Evolutionary conservation across 2,113 vertebrate species (phyloP).

Genomic region (Lepisosteus oculatus): DNA sequence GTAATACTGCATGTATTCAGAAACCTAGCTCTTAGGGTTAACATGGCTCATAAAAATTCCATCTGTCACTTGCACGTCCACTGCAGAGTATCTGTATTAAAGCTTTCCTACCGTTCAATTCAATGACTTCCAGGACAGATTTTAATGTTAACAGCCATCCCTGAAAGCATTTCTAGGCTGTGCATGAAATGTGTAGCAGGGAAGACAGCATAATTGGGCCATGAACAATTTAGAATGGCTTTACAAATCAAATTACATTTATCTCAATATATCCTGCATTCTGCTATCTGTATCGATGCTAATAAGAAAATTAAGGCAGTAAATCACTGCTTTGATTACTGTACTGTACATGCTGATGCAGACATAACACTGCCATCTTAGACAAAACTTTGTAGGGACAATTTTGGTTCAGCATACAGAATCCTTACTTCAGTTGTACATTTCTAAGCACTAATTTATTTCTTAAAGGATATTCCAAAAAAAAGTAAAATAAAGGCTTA

Average conservation of each 20-base stretch:
- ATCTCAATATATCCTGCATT: background rate
- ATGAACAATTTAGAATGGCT: background rate
- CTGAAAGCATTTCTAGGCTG: constrained; percentile 1
- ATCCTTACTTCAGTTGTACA: no score
- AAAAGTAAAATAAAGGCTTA: no score
- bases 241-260: background rate
- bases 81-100: no score
- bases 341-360: background rate
- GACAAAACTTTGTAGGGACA: no score
- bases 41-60: no score
- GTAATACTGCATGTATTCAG: no score
- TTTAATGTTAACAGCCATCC: background rate
- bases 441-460: no score
- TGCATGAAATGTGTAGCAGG: background rate
- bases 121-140: background rate
- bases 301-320: background rate
- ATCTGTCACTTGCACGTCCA: no score
- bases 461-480: no score
- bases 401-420: no score
- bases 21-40: no score
- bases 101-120: background rate
- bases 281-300: background rate
- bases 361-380: background rate
- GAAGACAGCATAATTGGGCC: background rate
- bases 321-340: background rate